Conservation (phyloP, 2,113 vertebrate genomes). For the Bungarus multicinctus region DNA sequence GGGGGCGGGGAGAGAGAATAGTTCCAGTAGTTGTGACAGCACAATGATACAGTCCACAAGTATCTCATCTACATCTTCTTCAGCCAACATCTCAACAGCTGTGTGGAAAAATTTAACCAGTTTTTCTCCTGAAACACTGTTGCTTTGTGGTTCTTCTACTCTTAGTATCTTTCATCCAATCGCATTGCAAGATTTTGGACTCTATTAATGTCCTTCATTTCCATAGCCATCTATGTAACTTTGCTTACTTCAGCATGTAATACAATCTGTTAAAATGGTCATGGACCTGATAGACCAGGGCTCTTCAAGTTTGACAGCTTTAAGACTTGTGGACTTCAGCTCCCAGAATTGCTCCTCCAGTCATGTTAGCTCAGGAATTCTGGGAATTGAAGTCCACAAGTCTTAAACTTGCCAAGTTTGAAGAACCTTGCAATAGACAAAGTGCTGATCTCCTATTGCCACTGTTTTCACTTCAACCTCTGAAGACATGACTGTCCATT, state of each 20-base stretch:
- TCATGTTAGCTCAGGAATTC: too few relatives aligned
- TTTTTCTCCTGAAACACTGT: not conserved
- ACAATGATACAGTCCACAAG: not conserved
- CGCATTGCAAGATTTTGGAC: not conserved
- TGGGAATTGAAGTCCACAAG: too few relatives aligned
- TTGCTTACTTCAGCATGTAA: not conserved
- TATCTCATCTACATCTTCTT: not conserved
- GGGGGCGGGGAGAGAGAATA: not conserved
- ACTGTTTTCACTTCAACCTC: not conserved
- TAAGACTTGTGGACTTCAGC: too few relatives aligned
- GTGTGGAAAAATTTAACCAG: not conserved
- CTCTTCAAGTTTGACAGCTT: too few relatives aligned
- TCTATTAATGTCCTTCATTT: not conserved
- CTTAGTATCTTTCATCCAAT: not conserved
- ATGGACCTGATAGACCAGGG: not conserved
- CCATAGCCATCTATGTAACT: not conserved
- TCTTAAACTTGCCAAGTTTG: too few relatives aligned
- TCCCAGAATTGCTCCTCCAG: too few relatives aligned
- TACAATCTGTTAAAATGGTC: not conserved
- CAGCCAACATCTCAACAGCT: not conserved
- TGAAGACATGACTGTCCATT: not conserved
- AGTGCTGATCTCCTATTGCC: not conserved
- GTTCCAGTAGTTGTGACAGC: not conserved
- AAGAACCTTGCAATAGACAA: not conserved
- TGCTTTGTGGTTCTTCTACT: not conserved